phyloP scores from a whole-genome alignment of 2,113 vertebrate genomes.

The Morone saxatilis region DNA sequence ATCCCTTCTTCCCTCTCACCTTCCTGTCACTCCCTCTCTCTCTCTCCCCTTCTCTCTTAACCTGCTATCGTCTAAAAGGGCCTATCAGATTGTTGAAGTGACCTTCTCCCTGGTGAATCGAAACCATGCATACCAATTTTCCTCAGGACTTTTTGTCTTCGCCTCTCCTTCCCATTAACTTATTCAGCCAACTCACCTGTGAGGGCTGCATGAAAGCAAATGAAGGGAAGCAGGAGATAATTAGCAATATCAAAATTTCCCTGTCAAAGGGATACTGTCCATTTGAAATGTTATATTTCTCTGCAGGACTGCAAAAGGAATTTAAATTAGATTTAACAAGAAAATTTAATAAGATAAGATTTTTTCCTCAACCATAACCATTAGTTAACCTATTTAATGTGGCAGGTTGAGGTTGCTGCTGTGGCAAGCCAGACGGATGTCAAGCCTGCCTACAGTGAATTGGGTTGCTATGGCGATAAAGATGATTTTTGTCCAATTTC shows the following conservation, averaged over 20 bases:
- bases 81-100: slow-evolving; percentile 79
- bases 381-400: slow-evolving; percentile 80
- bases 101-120: slow-evolving; percentile 77
- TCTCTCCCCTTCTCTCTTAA: slow-evolving; percentile 44
- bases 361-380: slow-evolving; percentile 65
- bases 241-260: slow-evolving; percentile 78
- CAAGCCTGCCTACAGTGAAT: slow-evolving; percentile 54
- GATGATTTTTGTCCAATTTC: slow-evolving; percentile 75
- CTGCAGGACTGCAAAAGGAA: slow-evolving; percentile 62
- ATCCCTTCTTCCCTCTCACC: slow-evolving; percentile 62
- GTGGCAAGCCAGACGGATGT: slow-evolving; percentile 54
- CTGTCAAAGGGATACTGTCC: slow-evolving; percentile 70
- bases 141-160: slow-evolving; percentile 37
- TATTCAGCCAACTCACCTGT: slow-evolving; percentile 75
- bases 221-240: slow-evolving; percentile 72
- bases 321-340: slow-evolving; percentile 76
- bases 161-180: slow-evolving; percentile 63
- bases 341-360: slow-evolving; percentile 75
- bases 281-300: slow-evolving; percentile 77
- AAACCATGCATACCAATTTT: slow-evolving; percentile 79
- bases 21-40: slow-evolving; percentile 62
- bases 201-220: slow-evolving; percentile 74
- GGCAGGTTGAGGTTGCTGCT: slow-evolving; percentile 67
- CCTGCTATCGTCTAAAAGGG: slow-evolving; percentile 67
- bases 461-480: slow-evolving; percentile 74